A percentile compares a stretch with the other conserved stretches of the same genome.
These are phyloP conservation scores for Drosophila navojoa DNA, from an alignment of 1,140 invertebrate species.

Conservation along the genomic window DNA sequence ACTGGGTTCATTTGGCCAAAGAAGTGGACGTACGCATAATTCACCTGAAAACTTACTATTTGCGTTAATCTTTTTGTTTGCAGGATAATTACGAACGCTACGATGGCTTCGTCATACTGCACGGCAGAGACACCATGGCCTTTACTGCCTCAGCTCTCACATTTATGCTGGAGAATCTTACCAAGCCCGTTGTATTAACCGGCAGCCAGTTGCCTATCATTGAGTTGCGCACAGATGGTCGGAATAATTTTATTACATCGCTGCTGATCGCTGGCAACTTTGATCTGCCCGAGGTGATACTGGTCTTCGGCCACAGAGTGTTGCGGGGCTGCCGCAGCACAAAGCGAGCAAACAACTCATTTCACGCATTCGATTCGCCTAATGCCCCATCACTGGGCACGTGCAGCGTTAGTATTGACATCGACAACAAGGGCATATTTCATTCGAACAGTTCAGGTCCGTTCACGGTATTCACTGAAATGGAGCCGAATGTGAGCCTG, in stretches of 20 bases:
- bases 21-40: conserved; percentile 90
- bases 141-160: conserved; percentile 97
- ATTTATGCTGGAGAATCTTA: conserved; percentile 97
- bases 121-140: conserved; percentile 98
- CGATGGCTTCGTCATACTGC: conserved; percentile 97
- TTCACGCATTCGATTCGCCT: conserved; percentile 95
- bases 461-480: conserved; percentile 89
- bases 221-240: conserved; percentile 93
- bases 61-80: conserved; percentile 45
- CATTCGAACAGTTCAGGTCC: conserved; percentile 88
- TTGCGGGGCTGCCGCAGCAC: conserved; percentile 94
- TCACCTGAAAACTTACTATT: no score
- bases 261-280: conserved; percentile 95
- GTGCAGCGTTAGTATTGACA: conserved; percentile 89
- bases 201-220: conserved; percentile 95
- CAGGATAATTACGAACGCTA: conserved; percentile 91
- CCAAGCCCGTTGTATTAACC: conserved; percentile 97
- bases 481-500: conserved; percentile 93
- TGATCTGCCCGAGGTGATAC: conserved; percentile 95
- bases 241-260: conserved; percentile 95
- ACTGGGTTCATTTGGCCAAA: conserved; percentile 94
- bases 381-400: conserved; percentile 92
- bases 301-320: conserved; percentile 95
- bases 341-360: conserved; percentile 90
- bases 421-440: conserved; percentile 88